phyloP scores from a whole-genome alignment of 1,140 invertebrate species.

The Copidosoma floridanum region DNA sequence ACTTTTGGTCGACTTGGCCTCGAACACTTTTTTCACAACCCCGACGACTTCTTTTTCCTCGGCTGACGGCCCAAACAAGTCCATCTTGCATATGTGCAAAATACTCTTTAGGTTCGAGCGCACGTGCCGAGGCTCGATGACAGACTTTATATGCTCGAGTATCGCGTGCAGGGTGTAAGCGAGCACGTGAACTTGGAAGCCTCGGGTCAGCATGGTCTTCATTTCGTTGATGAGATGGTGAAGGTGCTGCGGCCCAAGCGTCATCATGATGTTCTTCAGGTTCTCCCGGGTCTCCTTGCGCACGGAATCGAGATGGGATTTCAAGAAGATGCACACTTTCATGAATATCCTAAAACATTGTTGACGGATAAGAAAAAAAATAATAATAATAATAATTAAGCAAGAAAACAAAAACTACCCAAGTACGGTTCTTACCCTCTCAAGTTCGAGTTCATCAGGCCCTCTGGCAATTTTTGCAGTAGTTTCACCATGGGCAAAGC shows the following conservation, averaged over 20 bases:
- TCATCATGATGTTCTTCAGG: conserved; percentile 82
- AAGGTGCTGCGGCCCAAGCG: conserved; percentile 82
- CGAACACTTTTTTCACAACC: conserved; percentile 75
- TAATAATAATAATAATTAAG: too few species aligned
- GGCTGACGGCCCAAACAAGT: conserved; percentile 82
- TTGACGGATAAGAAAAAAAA: too few species aligned
- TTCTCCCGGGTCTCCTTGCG: conserved; percentile 82
- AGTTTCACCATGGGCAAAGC: conserved; percentile 90
- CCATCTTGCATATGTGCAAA: conserved; percentile 79
- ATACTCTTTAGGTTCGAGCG: conserved; percentile 76
- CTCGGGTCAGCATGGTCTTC: conserved; percentile 75
- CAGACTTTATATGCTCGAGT: conserved; percentile 67
- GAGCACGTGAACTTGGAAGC: conserved; percentile 92
- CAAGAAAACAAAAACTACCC: too few species aligned
- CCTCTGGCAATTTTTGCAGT: conserved; percentile 79
- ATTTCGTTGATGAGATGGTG: conserved; percentile 78
- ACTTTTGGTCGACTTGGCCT: conserved; percentile 83
- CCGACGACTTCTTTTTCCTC: conserved; percentile 91
- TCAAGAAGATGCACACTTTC: conserved; percentile 85
- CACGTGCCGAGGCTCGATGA: conserved; percentile 71
- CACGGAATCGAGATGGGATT: conserved; percentile 86
- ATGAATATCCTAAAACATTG: conserved; percentile 86
- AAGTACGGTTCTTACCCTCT: conserved; percentile 64
- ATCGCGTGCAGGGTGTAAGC: conserved; percentile 85
- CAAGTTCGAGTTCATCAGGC: conserved; percentile 73